Conservation (phyloP, 2,888 invertebrate genomes). For the Phorcus lineatus region DNA sequence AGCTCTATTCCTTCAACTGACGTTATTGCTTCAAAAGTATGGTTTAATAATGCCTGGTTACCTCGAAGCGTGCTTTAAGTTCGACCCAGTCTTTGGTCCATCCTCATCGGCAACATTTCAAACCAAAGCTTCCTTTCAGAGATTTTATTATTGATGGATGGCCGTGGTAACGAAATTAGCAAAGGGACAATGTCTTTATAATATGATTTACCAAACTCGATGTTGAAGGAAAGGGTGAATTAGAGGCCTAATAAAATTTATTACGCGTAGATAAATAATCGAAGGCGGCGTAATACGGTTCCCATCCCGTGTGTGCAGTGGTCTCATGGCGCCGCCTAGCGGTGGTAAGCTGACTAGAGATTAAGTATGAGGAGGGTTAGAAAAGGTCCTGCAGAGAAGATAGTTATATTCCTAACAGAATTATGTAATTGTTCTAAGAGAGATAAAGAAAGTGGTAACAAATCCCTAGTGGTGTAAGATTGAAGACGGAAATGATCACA, state of each 20-base stretch:
- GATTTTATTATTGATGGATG: slow-evolving; percentile 34
- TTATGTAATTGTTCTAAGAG: slow-evolving; percentile 3
- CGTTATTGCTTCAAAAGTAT: neutral
- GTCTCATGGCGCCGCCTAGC: neutral
- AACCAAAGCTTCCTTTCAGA: slow-evolving; percentile 23
- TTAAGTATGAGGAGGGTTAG: neutral
- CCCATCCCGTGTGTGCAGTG: neutral
- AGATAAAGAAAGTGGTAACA: neutral
- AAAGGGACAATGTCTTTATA: slow-evolving; percentile 40
- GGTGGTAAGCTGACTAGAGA: neutral
- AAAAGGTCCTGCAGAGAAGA: neutral
- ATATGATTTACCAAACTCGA: slow-evolving; percentile 41
- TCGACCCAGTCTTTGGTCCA: neutral
- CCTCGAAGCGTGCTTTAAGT: neutral
- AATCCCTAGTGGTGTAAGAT: neutral
- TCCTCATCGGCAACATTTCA: neutral
- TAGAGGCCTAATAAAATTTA: slow-evolving; percentile 45
- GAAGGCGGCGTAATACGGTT: slow-evolving; percentile 28
- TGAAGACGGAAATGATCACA: no score
- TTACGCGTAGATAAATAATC: slow-evolving; percentile 46
- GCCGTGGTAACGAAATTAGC: slow-evolving; percentile 35
- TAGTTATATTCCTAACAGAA: neutral
- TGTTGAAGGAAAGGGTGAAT: slow-evolving; percentile 36
- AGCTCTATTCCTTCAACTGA: neutral
- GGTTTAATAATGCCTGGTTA: neutral